Evolutionary conservation across 2,888 invertebrate genomes (phyloP), one percentile per base, ranked within the genome.

Genomic region (Ichneumon xanthorius): DNA sequence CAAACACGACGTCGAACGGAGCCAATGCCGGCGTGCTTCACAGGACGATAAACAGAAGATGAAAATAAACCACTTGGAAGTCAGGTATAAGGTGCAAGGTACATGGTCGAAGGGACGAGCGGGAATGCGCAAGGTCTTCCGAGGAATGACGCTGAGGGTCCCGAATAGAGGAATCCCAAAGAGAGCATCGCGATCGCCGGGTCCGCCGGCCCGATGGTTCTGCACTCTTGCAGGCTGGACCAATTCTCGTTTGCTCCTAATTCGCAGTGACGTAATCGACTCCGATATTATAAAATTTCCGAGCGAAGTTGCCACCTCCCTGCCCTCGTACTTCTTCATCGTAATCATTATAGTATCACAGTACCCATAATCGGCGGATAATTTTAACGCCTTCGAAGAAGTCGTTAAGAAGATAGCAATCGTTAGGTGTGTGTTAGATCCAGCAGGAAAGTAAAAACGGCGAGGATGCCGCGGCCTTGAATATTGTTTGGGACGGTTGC

Each of bases 101-200:
- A 33, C 22, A 58, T 9, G 26, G 61, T 61, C 61, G 61, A 61
- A 61, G 61, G 61, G 30, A 14, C 26, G 61, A 33, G 61, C 4
- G n/a, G 16, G 26, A 30, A 61, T 33, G 61, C 14, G 33, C 70
- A 61, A 61, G 61, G 30, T 61, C 16, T 16, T 30, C 33, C 61
- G 61, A 61, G 61, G 26, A 33, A 53, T 71, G 71, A 71, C 71
- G 71, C 71, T 33, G 71, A 16, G 6, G 30, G 14, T 61, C 53
- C 30, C 71, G 71, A 37, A 11, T n/a, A 19, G 30, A 58, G 26
- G 70, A 71, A 71, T 71, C 50, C 33, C 53, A 55, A 71, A 55
- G 11, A 53, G 16, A 53, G 50, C 71, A 71, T 53, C 33, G 37
- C 50, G 33, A 19, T 7, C 30, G 30, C 4, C 30, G 61, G 61